phyloP scores from a whole-genome alignment of 1,140 invertebrate genomes.

The Myzus persicae region DNA sequence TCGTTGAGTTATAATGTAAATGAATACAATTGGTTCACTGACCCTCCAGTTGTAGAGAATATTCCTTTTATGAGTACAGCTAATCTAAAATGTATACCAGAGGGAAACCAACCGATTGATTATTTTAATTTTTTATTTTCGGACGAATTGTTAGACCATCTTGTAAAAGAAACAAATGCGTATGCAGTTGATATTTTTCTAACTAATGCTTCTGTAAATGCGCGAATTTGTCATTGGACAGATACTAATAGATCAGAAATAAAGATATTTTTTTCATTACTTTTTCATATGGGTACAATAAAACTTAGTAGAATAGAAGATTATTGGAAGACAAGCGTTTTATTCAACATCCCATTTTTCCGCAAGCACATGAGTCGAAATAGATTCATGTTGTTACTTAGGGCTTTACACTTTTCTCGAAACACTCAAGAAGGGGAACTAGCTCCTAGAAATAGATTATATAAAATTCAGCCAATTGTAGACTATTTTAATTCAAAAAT shows the following conservation, averaged over 20 bases:
- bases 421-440: slow-evolving; percentile 32
- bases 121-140: too few species aligned
- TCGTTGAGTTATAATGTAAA: too few species aligned
- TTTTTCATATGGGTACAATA: slow-evolving; percentile 58
- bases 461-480: slow-evolving; percentile 61
- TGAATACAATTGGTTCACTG: too few species aligned
- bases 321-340: slow-evolving; percentile 57
- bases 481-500: slow-evolving; percentile 58
- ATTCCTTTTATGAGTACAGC: too few species aligned
- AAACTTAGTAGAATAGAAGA: slow-evolving; percentile 39
- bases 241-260: slow-evolving; percentile 59
- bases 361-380: slow-evolving; percentile 62
- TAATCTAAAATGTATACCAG: too few species aligned
- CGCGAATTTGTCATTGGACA: slow-evolving; percentile 33
- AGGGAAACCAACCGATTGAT: too few species aligned
- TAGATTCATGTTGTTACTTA: slow-evolving; percentile 63
- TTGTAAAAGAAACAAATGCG: too few species aligned
- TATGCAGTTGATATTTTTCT: too few species aligned
- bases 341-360: slow-evolving; percentile 52
- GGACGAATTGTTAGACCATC: too few species aligned
- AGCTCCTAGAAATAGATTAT: slow-evolving; percentile 56
- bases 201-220: background rate
- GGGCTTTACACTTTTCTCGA: slow-evolving; percentile 62
- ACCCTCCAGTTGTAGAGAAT: too few species aligned
- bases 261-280: slow-evolving; percentile 56